phyloP scores from a whole-genome alignment of 2,888 invertebrate genomes.

The Caenorhabditis angaria region DNA sequence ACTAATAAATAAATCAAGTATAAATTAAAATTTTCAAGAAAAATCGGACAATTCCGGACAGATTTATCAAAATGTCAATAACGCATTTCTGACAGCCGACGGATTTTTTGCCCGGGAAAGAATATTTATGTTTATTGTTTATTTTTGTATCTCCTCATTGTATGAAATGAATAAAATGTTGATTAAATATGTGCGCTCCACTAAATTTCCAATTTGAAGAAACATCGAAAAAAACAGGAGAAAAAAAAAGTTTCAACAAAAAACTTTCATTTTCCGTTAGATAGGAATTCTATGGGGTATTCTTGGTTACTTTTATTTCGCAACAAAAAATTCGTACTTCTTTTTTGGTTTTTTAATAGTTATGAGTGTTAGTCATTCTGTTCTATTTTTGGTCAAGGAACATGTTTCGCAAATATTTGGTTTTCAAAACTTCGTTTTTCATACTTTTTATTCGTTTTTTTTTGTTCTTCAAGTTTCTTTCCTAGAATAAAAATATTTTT shows the following conservation, averaged over 20 bases:
- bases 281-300: neutral
- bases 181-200: too few relatives aligned
- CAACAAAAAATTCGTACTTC: too few relatives aligned
- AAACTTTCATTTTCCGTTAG: neutral
- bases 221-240: too few relatives aligned
- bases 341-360: neutral
- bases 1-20: too few relatives aligned
- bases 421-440: neutral
- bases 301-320: neutral
- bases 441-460: neutral
- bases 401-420: neutral
- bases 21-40: neutral
- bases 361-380: neutral
- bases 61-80: neutral
- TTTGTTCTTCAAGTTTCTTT: neutral
- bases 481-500: too few relatives aligned
- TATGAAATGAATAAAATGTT: neutral
- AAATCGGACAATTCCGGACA: neutral
- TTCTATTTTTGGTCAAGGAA: neutral
- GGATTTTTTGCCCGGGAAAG: constrained; percentile 1
- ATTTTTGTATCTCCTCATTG: neutral
- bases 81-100: neutral
- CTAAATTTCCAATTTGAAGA: too few relatives aligned
- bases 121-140: too few relatives aligned
- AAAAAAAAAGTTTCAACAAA: neutral